Evolutionary conservation across 2,888 invertebrate genomes (phyloP).

Genomic region (Dasysyrphus tricinctus): DNA sequence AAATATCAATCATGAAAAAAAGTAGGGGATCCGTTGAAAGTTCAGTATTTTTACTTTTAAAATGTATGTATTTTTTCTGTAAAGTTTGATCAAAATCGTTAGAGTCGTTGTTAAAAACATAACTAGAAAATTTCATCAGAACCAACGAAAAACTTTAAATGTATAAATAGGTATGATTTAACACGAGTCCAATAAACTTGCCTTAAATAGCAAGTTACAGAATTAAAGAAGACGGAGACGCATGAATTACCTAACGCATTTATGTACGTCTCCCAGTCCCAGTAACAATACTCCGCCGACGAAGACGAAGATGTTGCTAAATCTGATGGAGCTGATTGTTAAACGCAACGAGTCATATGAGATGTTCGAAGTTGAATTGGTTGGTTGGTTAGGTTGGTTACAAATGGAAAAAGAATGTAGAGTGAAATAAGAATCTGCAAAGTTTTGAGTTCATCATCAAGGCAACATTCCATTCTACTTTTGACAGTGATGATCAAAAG

Average conservation of each 20-base stretch:
- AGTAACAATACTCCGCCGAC: neutral
- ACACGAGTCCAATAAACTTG: conserved; percentile 3
- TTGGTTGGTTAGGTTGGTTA: conserved; percentile 18
- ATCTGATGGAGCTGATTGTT: neutral
- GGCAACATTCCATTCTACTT: conserved; percentile 21
- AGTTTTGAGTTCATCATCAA: conserved; percentile 21
- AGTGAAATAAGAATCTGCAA: conserved; percentile 11
- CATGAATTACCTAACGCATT: conserved; percentile 68
- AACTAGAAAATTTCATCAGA: too few relatives aligned
- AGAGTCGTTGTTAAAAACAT: too few relatives aligned
- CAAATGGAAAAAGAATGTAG: neutral
- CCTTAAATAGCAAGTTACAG: neutral
- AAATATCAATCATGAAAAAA: neutral
- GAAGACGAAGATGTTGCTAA: neutral
- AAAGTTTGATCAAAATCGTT: neutral
- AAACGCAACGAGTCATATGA: conserved; percentile 48
- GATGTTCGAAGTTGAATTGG: conserved; percentile 23
- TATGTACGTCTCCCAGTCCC: conserved; percentile 16
- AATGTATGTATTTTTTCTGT: neutral
- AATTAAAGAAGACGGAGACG: conserved; percentile 8
- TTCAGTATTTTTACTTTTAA: too few relatives aligned
- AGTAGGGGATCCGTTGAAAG: too few relatives aligned
- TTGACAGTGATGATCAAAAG: neutral
- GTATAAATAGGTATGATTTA: too few relatives aligned
- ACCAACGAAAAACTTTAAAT: neutral